These are phyloP conservation scores for Wasmannia auropunctata DNA, from an alignment of 1,140 invertebrate species.

Conservation along the genomic window DNA sequence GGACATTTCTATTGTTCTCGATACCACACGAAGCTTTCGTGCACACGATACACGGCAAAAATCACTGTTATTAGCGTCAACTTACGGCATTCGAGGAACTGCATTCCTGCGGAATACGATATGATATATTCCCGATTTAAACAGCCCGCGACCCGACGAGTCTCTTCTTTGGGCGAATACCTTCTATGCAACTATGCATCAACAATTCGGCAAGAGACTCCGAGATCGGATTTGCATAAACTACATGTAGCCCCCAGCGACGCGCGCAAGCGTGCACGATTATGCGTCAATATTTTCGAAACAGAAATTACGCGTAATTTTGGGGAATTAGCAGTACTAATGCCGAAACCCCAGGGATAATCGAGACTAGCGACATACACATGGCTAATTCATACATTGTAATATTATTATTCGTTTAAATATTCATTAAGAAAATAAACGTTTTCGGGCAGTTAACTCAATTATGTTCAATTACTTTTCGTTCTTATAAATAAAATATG, in stretches of 20 bases:
- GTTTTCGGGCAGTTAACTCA: background rate
- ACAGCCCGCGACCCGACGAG: conserved; percentile 16
- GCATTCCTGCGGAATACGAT: conserved; percentile 8
- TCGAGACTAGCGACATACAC: background rate
- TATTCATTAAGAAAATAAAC: background rate
- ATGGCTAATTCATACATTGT: background rate
- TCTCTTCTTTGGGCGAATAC: background rate
- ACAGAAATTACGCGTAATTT: conserved; percentile 63
- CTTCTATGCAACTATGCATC: conserved; percentile 6
- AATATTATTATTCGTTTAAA: background rate
- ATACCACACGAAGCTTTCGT: background rate
- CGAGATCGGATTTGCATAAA: conserved; percentile 57
- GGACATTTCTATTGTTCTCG: conserved; percentile 38
- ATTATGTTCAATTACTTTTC: background rate
- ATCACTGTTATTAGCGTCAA: conserved; percentile 48
- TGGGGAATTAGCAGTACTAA: conserved; percentile 30
- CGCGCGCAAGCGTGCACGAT: background rate
- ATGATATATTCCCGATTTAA: conserved; percentile 31
- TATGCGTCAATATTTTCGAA: conserved; percentile 51
- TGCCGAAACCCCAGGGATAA: conserved; percentile 16
- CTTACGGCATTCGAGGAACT: conserved; percentile 11
- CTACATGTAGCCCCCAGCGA: conserved; percentile 33
- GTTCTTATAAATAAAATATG: background rate
- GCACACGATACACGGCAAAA: conserved; percentile 29
- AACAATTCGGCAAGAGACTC: conserved; percentile 26